These are phyloP conservation scores for Lordiphosa stackelbergi DNA, from an alignment of 1,140 invertebrate species.

Conservation along the genomic window DNA sequence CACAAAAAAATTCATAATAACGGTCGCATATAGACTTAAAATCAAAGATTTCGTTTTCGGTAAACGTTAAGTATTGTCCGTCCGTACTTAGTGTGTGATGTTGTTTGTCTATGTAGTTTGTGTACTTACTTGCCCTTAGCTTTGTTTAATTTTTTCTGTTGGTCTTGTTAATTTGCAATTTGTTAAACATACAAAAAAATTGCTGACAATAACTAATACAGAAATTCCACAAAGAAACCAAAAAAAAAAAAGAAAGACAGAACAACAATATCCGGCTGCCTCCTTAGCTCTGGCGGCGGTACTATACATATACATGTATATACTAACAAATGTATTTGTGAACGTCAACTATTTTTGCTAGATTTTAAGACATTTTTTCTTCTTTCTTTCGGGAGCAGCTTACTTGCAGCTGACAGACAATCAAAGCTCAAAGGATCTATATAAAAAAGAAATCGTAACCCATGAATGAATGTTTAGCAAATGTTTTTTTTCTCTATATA, in stretches of 20 bases:
- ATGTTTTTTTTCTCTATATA: conserved; percentile 9
- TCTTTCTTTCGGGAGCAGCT: conserved; percentile 20
- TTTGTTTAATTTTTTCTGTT: conserved; percentile 13
- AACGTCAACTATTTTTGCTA: conserved; percentile 48
- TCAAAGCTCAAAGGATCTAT: conserved; percentile 59
- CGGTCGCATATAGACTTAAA: conserved; percentile 16
- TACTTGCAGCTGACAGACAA: conserved; percentile 71
- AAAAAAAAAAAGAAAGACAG: neutral
- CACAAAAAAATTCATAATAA: conserved; percentile 6
- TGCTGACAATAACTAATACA: conserved; percentile 60
- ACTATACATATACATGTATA: neutral
- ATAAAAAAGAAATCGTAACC: conserved; percentile 11
- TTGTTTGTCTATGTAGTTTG: neutral
- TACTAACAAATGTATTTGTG: conserved; percentile 5
- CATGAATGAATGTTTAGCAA: conserved; percentile 23
- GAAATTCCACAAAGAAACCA: conserved; percentile 10
- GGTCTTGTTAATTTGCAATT: conserved; percentile 10
- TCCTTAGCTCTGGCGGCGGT: conserved; percentile 18
- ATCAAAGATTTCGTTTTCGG: conserved; percentile 18
- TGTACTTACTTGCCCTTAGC: conserved; percentile 44
- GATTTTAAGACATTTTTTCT: conserved; percentile 32
- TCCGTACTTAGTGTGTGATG: conserved; percentile 10
- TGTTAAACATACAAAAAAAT: conserved; percentile 37
- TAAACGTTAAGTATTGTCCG: conserved; percentile 10
- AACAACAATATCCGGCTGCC: conserved; percentile 6